Conservation (phyloP, 2,113 vertebrate species). For the Passer montanus region DNA sequence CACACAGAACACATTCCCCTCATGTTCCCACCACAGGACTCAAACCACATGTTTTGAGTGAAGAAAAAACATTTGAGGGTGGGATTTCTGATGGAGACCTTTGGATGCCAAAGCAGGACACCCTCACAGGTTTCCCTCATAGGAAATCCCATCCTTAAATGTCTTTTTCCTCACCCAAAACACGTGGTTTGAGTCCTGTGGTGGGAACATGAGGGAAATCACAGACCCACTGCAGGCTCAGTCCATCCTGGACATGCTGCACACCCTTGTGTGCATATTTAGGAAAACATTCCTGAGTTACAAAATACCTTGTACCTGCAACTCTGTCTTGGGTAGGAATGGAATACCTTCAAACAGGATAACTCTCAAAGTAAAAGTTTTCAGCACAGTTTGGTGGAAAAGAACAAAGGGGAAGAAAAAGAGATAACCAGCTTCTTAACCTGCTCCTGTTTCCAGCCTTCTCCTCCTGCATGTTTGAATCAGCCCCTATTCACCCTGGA, state of each 20-base stretch:
- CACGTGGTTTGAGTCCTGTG: accelerated
- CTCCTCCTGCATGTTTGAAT: background rate
- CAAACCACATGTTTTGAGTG: background rate
- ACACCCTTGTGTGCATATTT: background rate
- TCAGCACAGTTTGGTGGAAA: background rate
- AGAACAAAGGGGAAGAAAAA: background rate
- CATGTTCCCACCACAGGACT: background rate
- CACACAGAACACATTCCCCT: background rate
- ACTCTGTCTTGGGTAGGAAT: background rate
- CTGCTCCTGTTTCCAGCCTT: background rate
- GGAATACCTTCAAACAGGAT: background rate
- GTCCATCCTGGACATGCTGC: accelerated
- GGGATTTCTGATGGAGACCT: background rate
- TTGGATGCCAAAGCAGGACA: background rate
- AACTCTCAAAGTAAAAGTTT: background rate
- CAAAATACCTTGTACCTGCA: background rate
- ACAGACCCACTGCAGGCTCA: background rate
- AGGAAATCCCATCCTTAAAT: background rate
- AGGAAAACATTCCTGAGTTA: background rate
- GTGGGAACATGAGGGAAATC: background rate
- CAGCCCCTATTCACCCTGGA: background rate
- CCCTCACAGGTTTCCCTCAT: accelerated
- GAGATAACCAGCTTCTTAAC: background rate
- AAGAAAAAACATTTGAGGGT: background rate
- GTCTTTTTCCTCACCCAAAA: background rate